These are phyloP conservation scores for Heliconius himera DNA, from an alignment of 1,140 invertebrate species.

Conservation along the genomic window DNA sequence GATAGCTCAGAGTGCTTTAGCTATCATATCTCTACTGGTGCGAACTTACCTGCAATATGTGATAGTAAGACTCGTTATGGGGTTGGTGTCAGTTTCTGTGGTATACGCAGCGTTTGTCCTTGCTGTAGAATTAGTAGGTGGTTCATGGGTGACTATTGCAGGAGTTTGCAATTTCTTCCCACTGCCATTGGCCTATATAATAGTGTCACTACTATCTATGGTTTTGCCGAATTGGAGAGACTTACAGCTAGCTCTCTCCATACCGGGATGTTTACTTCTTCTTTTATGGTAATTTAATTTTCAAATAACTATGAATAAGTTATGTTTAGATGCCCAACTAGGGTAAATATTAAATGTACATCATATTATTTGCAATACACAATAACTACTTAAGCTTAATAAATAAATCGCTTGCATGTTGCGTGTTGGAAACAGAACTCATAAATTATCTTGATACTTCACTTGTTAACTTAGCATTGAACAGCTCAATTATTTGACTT, in stretches of 20 bases:
- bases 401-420: constrained; percentile 1
- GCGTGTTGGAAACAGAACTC: neutral
- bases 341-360: too few species aligned
- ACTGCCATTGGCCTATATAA: constrained; percentile 87
- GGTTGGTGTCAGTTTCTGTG: constrained; percentile 87
- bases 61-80: constrained; percentile 83
- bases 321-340: too few species aligned
- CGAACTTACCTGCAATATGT: constrained; percentile 86
- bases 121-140: constrained; percentile 87
- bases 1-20: constrained; percentile 85
- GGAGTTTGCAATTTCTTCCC: constrained; percentile 89
- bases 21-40: constrained; percentile 83
- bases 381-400: neutral
- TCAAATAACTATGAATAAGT: too few species aligned
- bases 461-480: neutral
- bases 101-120: constrained; percentile 88
- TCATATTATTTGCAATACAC: neutral
- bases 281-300: constrained; percentile 82
- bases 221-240: constrained; percentile 87
- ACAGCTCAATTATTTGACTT: neutral
- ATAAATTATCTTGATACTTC: neutral
- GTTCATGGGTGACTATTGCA: constrained; percentile 87
- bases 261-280: constrained; percentile 86
- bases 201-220: constrained; percentile 87
- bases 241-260: constrained; percentile 87